These are phyloP conservation scores for Ichneumoninae sp. DNA, from an alignment of 2,888 invertebrate species.

Conservation along the genomic window DNA sequence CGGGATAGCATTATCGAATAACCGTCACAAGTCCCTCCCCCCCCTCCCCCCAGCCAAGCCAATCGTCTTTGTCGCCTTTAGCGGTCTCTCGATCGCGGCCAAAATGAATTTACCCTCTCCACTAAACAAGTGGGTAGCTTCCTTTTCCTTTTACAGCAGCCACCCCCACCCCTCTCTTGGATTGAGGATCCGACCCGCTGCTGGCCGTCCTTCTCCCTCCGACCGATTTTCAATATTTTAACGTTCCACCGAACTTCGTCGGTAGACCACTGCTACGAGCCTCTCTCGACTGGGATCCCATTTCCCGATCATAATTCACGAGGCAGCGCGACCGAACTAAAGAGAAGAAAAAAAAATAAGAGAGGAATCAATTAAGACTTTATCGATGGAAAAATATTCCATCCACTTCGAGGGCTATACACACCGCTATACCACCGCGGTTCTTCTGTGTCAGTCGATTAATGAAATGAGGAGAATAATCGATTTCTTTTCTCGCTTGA, in stretches of 20 bases:
- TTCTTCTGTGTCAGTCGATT: slow-evolving; percentile 55
- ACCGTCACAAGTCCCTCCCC: slow-evolving; percentile 51
- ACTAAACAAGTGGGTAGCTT: slow-evolving; percentile 3
- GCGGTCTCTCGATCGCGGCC: slow-evolving; percentile 61
- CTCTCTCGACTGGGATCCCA: slow-evolving; percentile 40
- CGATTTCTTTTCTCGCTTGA: slow-evolving; percentile 45
- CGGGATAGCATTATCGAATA: slow-evolving; percentile 56
- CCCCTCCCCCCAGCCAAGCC: slow-evolving; percentile 12
- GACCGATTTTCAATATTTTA: slow-evolving; percentile 63
- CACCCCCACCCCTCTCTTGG: neutral
- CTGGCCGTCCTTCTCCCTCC: slow-evolving; percentile 19
- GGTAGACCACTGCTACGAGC: slow-evolving; percentile 35
- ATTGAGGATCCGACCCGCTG: neutral
- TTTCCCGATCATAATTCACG: slow-evolving; percentile 57
- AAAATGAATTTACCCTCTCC: slow-evolving; percentile 63
- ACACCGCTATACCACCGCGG: neutral
- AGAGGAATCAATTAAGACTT: slow-evolving; percentile 58
- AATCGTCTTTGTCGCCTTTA: slow-evolving; percentile 63
- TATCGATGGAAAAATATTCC: slow-evolving; percentile 66
- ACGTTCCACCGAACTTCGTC: slow-evolving; percentile 47
- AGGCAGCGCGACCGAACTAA: slow-evolving; percentile 18
- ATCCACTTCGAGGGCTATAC: slow-evolving; percentile 13
- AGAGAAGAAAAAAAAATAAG: slow-evolving; percentile 43
- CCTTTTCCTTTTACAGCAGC: slow-evolving; percentile 8
- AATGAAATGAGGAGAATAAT: slow-evolving; percentile 61